Conservation (phyloP, 2,113 vertebrate genomes). For the pig (Sus scrofa) region DNA sequence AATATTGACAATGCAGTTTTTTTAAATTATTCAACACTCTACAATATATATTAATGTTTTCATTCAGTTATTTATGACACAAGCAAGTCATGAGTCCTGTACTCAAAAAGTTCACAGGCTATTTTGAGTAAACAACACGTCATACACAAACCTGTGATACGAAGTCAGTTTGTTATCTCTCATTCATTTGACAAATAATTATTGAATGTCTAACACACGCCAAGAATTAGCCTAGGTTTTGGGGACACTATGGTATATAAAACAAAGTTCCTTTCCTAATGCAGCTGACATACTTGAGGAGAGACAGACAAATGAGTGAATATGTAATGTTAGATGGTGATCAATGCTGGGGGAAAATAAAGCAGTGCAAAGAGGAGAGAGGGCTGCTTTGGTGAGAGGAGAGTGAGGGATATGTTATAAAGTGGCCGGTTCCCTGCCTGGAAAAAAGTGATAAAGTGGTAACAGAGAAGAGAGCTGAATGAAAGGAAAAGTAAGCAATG, state of each 20-base stretch:
- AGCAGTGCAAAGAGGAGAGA: neutral
- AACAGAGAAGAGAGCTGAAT: neutral
- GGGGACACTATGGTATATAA: neutral
- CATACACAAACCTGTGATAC: neutral
- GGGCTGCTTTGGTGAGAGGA: neutral
- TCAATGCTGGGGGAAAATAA: neutral
- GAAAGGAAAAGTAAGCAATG: neutral
- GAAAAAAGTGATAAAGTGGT: neutral
- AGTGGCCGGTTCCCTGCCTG: neutral
- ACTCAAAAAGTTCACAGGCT: neutral
- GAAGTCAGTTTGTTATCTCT: neutral
- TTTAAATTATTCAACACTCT: neutral
- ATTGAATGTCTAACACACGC: neutral
- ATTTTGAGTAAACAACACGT: neutral
- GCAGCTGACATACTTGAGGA: neutral
- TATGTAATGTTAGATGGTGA: neutral
- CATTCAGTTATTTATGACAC: neutral
- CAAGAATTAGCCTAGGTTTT: neutral
- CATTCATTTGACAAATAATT: neutral
- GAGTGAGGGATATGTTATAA: neutral
- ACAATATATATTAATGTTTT: neutral
- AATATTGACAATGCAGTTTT: neutral
- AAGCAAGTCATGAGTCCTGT: neutral
- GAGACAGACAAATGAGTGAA: neutral
- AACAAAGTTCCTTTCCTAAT: neutral